phyloP scores from a whole-genome alignment of 53 echinoderm and acorn worm species.

The Zoroaster sp. region DNA sequence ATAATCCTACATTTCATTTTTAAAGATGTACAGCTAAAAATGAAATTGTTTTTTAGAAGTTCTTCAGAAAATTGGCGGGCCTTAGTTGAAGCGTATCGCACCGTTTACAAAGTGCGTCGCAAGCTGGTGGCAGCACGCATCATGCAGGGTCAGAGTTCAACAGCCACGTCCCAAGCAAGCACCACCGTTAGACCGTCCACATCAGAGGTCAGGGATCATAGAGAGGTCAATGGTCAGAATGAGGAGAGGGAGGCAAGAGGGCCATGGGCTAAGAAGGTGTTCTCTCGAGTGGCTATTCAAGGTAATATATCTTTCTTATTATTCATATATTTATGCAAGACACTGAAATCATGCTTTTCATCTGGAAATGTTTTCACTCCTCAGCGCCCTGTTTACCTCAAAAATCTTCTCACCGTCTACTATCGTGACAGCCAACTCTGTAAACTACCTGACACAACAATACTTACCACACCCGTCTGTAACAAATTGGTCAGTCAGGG shows the following conservation, averaged over 20 bases:
- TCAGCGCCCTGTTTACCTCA: too few relatives aligned
- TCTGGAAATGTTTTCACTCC: too few relatives aligned
- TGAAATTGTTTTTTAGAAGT: background rate
- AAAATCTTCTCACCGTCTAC: too few relatives aligned
- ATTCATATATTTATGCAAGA: too few relatives aligned
- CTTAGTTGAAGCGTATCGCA: conserved; percentile 74
- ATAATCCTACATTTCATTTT: too few relatives aligned
- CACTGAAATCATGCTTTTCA: too few relatives aligned
- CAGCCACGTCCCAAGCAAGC: background rate
- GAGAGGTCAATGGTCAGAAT: background rate
- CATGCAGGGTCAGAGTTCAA: conserved; percentile 58
- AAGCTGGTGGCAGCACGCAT: conserved; percentile 72
- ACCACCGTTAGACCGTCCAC: background rate
- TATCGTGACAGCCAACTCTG: too few relatives aligned
- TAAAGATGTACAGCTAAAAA: too few relatives aligned
- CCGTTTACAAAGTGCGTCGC: conserved; percentile 77
- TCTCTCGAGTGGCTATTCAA: background rate
- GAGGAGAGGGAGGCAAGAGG: conserved; percentile 22
- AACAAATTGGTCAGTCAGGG: too few relatives aligned
- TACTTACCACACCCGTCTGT: too few relatives aligned
- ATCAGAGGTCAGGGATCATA: background rate
- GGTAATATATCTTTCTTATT: too few relatives aligned
- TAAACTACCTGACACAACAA: too few relatives aligned
- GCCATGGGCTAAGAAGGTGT: background rate
- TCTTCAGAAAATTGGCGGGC: conserved; percentile 28